Evolutionary conservation across 1,140 invertebrate species (phyloP).

Genomic region (Polypedilum pembai): DNA sequence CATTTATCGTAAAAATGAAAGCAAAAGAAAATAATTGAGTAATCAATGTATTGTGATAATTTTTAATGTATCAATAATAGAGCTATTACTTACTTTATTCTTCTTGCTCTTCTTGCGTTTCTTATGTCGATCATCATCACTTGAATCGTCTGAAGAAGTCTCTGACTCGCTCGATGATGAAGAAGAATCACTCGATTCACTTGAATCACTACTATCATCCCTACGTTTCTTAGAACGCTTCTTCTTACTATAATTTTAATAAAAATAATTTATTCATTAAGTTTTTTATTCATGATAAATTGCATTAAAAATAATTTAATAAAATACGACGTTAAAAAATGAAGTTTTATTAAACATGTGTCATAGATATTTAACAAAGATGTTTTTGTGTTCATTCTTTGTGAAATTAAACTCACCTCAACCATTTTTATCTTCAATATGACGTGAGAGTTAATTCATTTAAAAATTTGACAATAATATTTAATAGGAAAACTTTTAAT

Average conservation of each 20-base stretch:
- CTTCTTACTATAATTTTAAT: slow-evolving; percentile 45
- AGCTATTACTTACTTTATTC: slow-evolving; percentile 47
- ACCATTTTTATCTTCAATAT: not conserved
- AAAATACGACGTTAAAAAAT: too few species aligned
- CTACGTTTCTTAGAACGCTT: slow-evolving; percentile 46
- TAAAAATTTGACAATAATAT: not conserved
- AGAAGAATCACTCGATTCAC: slow-evolving; percentile 39
- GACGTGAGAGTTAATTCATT: not conserved
- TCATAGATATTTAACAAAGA: too few species aligned
- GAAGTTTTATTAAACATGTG: too few species aligned
- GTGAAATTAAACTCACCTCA: not conserved
- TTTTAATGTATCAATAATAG: slow-evolving; percentile 2
- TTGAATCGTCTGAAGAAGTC: slow-evolving; percentile 42
- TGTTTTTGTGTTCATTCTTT: too few species aligned
- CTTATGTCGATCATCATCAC: slow-evolving; percentile 43
- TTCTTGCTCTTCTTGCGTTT: slow-evolving; percentile 46
- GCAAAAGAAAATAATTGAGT: slow-evolving; percentile 13
- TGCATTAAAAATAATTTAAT: too few species aligned
- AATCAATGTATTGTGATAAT: slow-evolving; percentile 13
- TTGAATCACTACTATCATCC: slow-evolving; percentile 15
- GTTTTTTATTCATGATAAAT: not conserved
- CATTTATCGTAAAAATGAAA: slow-evolving; percentile 10
- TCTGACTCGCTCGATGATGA: slow-evolving; percentile 38
- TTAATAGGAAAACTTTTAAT: not conserved
- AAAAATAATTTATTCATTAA: not conserved